Evolutionary conservation across 2,888 invertebrate species (phyloP).

Genomic region (Eupithecia centaureata): DNA sequence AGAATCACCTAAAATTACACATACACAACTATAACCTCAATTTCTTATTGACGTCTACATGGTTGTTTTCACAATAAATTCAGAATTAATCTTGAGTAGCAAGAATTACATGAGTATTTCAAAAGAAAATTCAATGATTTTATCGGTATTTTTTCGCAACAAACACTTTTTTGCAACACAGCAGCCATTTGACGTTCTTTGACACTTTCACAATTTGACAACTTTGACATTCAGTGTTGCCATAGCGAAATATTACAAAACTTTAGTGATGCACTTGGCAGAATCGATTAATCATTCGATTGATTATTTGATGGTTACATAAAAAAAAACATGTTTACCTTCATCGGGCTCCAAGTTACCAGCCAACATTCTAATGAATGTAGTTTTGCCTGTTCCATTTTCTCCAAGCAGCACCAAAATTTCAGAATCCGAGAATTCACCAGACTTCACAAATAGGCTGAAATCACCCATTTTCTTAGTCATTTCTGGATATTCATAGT

Average conservation of each 20-base stretch:
- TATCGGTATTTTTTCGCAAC: slow-evolving; percentile 47
- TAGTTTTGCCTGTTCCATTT: slow-evolving; percentile 99
- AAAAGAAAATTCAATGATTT: slow-evolving; percentile 39
- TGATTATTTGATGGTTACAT: not conserved
- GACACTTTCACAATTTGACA: slow-evolving; percentile 60
- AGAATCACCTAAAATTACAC: slow-evolving; percentile 63
- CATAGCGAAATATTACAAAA: slow-evolving; percentile 39
- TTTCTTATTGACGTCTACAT: slow-evolving; percentile 58
- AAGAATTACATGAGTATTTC: slow-evolving; percentile 44
- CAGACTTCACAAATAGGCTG: slow-evolving; percentile 90
- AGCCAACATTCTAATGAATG: slow-evolving; percentile 99
- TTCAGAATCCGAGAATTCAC: slow-evolving; percentile 99
- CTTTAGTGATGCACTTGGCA: slow-evolving; percentile 16
- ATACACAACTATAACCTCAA: slow-evolving; percentile 68
- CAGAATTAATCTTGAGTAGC: slow-evolving; percentile 37
- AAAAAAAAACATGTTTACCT: slow-evolving; percentile 60
- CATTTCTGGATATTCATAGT: slow-evolving; percentile 98
- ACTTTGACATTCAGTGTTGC: slow-evolving; percentile 54
- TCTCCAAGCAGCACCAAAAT: slow-evolving; percentile 98
- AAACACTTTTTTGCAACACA: slow-evolving; percentile 54
- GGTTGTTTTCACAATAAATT: slow-evolving; percentile 37
- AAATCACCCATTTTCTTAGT: slow-evolving; percentile 92
- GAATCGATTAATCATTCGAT: slow-evolving; percentile 22
- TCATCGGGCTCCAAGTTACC: slow-evolving; percentile 97
- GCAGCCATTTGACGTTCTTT: slow-evolving; percentile 55